Evolutionary conservation across 2,113 vertebrate species (phyloP), one percentile per base, ranked within the genome.

Genomic region (Naja naja): DNA sequence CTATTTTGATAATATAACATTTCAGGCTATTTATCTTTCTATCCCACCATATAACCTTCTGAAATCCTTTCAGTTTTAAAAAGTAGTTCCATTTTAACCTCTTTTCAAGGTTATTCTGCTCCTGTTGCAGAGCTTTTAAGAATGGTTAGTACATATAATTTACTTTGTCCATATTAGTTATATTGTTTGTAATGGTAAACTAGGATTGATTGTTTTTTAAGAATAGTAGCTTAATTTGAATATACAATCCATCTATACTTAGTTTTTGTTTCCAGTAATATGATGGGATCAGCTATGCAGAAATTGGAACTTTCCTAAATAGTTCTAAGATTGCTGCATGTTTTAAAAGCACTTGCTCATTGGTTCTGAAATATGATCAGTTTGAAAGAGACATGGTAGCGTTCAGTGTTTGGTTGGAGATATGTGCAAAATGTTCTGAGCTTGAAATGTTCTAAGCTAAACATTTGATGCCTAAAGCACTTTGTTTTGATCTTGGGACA

Each of bases 1-100:
- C 94, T 93, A 25, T 91, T 96, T 94, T 94, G 95, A 95, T 95
- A 94, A 91, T 43, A 89, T 92, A 93, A 93, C 58, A 47, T 85
- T 90, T 91, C n/a, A 89, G 92, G 54, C 25, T 81, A 43, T 49
- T 52, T 49, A 81, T 55, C 53, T 90, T 49, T 52, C 47, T 95
- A 93, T 58, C 27, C 93, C 92, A 69, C 93, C 92, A 47, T 34
- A 92, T 54, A 0, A 93, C 54, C 3, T 89, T 93, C 87, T 92
- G 90, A 91, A 91, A 91, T 90, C 93, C 91, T 94, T 90, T 47
- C 52, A 91, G 69, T 86, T 92, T 64, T 39, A 69, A 94, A 93
- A 95, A 95, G 56, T 86, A 43, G 47, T 92, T 93, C 20, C 23
- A 39, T 91, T 0, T 90, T 0, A 0, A 60, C 43, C 22, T 69